These are phyloP conservation scores for Eremobia ochroleuca DNA, from an alignment of 2,888 invertebrate species.

Conservation along the genomic window DNA sequence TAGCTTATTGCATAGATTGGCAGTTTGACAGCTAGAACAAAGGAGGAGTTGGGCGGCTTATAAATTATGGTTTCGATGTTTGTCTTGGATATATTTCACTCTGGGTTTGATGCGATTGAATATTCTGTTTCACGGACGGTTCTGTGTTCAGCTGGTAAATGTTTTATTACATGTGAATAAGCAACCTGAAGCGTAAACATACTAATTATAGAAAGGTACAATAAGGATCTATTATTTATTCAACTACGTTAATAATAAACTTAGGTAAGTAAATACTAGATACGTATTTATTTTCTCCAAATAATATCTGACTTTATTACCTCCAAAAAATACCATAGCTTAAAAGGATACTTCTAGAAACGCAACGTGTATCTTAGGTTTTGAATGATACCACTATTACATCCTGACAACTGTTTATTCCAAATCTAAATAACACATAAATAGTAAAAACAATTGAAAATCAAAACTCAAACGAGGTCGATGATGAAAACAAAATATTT, in stretches of 20 bases:
- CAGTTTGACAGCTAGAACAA: slow-evolving; percentile 80
- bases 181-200: neutral
- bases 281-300: neutral
- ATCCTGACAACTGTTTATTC: neutral
- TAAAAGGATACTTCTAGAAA: neutral
- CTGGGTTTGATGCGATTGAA: slow-evolving; percentile 49
- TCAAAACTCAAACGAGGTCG: neutral
- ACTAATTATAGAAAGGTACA: neutral
- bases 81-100: slow-evolving; percentile 62
- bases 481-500: neutral
- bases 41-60: slow-evolving; percentile 70
- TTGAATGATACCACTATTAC: neutral
- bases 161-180: slow-evolving; percentile 17
- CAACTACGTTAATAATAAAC: no score
- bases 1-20: slow-evolving; percentile 78
- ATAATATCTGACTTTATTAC: neutral
- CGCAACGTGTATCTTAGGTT: accelerated
- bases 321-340: neutral
- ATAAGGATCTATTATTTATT: neutral
- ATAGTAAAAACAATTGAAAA: neutral
- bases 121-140: slow-evolving; percentile 45
- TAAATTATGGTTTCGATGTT: slow-evolving; percentile 63
- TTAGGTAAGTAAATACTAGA: no score
- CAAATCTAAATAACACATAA: neutral
- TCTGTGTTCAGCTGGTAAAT: neutral